Evolutionary conservation across 2,888 invertebrate species (phyloP), one percentile per base, ranked within the genome.

Genomic region (Dryadula phaetusa): DNA sequence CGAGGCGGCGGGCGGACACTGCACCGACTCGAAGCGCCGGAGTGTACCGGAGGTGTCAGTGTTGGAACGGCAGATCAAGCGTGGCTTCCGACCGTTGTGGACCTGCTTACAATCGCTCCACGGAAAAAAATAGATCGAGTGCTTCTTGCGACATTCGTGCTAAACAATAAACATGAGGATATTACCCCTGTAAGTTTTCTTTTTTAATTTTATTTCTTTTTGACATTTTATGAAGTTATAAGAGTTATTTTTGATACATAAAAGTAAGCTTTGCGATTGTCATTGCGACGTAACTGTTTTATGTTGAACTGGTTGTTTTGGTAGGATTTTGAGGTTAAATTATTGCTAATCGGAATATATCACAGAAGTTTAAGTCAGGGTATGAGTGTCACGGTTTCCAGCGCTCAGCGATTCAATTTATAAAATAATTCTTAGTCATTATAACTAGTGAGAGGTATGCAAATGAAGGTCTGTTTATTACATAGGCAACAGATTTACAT

Each of bases 31-130:
- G 76, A 74, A 76, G 76, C 74, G 75, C 75, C 73, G 69, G 72
- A 74, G 77, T 65, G 77, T 85, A 84, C 81, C 79, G 79, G 74
- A 79, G 81, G 81, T 82, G 79, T 74, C 75, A 76, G 78, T 73
- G 79, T 76, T 76, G 79, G 78, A 77, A 79, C 81, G 77, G 74
- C 90, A 91, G 85, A 90, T 82, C 85, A 85, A 84, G 81, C 84
- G 88, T 85, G 87, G 87, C 87, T 86, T 81, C 88, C 85, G 88
- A 79, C 77, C 83, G 82, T 79, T 79, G 83, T 82, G 82, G 86
- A 91, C 91, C 90, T 88, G 83, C 83, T 82, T 82, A 76, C 75
- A 81, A 77, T 79, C 80, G 81, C 81, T 76, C 75, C 80, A 79
- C 77, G 82, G 85, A 88, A 86, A 88, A 86, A 88, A 84, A 86